Conservation (phyloP, 1,140 invertebrate species). For the Pentalonia nigronervosa region DNA sequence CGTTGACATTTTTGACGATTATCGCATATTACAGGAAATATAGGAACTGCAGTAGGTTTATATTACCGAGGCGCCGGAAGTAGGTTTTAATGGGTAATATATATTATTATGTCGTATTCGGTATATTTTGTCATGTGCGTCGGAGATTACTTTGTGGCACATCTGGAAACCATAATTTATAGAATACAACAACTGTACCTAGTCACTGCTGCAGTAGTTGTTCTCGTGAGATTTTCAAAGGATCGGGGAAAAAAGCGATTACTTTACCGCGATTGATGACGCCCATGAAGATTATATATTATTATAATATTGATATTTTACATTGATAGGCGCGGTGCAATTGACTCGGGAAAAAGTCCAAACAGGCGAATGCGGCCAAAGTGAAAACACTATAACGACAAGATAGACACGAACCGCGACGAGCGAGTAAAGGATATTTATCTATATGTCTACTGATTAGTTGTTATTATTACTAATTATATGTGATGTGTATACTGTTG, state of each 20-base stretch:
- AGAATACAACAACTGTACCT: not conserved
- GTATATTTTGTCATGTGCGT: not conserved
- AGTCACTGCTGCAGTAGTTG: not conserved
- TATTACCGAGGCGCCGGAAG: not conserved
- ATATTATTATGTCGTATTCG: not conserved
- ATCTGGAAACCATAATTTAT: not conserved
- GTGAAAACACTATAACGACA: not conserved
- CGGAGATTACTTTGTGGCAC: not conserved
- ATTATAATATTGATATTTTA: slow-evolving; percentile 4
- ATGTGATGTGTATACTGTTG: not conserved
- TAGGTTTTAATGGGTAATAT: not conserved
- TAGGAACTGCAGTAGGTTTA: not conserved
- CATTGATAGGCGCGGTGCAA: too few relatives aligned
- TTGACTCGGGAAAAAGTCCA: not conserved
- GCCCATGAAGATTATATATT: not conserved
- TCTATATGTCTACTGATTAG: not conserved
- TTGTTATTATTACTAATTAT: not conserved
- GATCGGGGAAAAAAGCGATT: not conserved
- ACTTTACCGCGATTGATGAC: not conserved
- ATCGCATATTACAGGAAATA: too few relatives aligned
- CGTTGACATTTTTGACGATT: not conserved
- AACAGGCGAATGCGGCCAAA: not conserved
- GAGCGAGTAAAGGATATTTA: not conserved
- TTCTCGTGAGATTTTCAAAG: not conserved
- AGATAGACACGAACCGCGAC: not conserved